Conservation (phyloP, 2,797 vertebrate species). For the Gila robusta region DNA sequence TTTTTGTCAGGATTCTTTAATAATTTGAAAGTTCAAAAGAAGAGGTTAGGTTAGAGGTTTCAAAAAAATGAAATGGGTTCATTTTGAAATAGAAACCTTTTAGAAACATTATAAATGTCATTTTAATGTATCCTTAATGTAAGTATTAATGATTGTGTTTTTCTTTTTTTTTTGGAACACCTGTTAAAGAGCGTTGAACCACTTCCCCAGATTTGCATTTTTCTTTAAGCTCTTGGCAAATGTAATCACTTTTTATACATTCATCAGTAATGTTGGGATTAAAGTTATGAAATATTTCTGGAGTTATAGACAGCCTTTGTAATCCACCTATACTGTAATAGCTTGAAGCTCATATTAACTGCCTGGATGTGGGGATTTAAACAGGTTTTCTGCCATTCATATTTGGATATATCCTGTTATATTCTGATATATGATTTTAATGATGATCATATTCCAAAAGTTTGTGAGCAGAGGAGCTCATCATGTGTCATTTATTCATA, state of each 20-base stretch:
- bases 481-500: constrained; percentile 24
- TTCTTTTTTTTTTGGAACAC: neutral
- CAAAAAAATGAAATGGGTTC: too few relatives aligned
- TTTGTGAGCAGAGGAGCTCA: constrained; percentile 21
- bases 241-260: neutral
- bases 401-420: constrained; percentile 22
- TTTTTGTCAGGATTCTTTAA: neutral
- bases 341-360: neutral
- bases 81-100: neutral
- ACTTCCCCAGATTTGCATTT: neutral
- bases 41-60: too few relatives aligned
- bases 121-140: neutral
- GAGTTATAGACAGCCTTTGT: neutral
- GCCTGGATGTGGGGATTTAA: neutral
- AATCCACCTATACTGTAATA: constrained; percentile 25
- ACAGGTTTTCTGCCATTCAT: constrained; percentile 10
- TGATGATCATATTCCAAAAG: constrained; percentile 24
- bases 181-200: neutral
- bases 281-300: constrained; percentile 4
- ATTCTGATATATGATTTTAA: constrained; percentile 31
- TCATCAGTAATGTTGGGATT: constrained; percentile 5
- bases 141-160: neutral
- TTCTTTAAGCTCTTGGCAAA: too few relatives aligned
- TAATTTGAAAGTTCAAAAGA: neutral
- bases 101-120: neutral